Conservation (phyloP, 2,888 invertebrate genomes). For the Crepidodera aurea region DNA sequence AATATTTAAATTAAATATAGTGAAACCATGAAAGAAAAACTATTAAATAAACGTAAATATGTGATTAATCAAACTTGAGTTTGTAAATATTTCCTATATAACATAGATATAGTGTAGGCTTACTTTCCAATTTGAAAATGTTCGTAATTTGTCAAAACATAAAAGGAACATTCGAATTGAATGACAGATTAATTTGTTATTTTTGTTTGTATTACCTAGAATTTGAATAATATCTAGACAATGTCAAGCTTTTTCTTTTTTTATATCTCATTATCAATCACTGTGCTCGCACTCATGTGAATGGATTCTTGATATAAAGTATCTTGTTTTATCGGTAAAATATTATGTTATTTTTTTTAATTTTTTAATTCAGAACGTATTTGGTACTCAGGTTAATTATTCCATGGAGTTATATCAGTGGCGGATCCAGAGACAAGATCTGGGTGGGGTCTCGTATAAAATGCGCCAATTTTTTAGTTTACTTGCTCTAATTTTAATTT, state of each 20-base stretch:
- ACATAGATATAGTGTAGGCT: not conserved
- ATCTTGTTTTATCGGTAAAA: no score
- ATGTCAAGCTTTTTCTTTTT: slow-evolving; percentile 5
- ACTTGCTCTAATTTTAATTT: no score
- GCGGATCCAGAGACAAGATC: no score
- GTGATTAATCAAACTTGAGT: not conserved
- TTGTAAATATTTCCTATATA: not conserved
- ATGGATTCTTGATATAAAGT: not conserved
- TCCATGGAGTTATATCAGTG: no score
- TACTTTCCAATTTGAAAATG: slow-evolving; percentile 10
- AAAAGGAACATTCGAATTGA: not conserved
- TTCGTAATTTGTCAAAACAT: slow-evolving; percentile 8
- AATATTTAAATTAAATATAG: not conserved
- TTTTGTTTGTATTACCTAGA: not conserved
- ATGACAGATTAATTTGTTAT: slow-evolving; percentile 10
- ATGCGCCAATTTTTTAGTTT: no score
- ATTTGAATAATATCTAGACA: slow-evolving; percentile 4
- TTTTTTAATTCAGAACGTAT: no score
- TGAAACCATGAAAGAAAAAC: not conserved
- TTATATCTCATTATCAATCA: slow-evolving; percentile 3
- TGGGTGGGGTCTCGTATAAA: no score
- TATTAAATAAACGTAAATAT: not conserved
- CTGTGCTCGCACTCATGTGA: not conserved
- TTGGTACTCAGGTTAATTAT: no score
- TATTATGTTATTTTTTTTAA: no score